Conservation (phyloP, 2,113 vertebrate genomes). For the Eurystomus gularis region DNA sequence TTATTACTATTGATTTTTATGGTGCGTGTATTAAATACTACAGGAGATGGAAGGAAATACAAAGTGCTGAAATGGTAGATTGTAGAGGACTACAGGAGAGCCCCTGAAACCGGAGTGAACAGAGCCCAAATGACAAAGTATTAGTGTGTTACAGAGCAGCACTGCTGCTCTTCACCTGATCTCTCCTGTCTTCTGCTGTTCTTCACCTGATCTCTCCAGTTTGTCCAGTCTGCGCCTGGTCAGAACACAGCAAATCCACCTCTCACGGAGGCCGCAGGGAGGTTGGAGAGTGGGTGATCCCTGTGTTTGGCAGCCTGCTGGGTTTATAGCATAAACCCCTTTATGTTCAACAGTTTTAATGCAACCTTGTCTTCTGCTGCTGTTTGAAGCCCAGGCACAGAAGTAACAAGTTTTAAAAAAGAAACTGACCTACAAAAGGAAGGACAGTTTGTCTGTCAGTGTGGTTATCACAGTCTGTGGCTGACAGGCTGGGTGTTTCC, state of each 20-base stretch:
- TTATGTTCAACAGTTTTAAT: not conserved
- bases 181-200: not conserved
- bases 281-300: not conserved
- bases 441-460: not conserved
- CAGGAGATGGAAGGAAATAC: not conserved
- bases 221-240: not conserved
- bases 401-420: not conserved
- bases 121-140: not conserved
- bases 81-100: not conserved
- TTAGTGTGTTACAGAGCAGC: rapidly evolving
- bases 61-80: not conserved
- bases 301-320: not conserved
- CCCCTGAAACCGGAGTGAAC: not conserved
- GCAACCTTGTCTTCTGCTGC: not conserved
- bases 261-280: not conserved
- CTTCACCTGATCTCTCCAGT: rapidly evolving
- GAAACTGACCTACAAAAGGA: not conserved
- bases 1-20: not conserved
- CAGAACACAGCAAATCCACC: not conserved
- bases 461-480: not conserved
- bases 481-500: not conserved
- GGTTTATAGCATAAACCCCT: not conserved
- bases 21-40: not conserved
- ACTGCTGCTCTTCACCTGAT: rapidly evolving
- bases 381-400: not conserved